Conservation (phyloP, 2,888 invertebrate genomes). For the Hoplodrina ambigua region DNA sequence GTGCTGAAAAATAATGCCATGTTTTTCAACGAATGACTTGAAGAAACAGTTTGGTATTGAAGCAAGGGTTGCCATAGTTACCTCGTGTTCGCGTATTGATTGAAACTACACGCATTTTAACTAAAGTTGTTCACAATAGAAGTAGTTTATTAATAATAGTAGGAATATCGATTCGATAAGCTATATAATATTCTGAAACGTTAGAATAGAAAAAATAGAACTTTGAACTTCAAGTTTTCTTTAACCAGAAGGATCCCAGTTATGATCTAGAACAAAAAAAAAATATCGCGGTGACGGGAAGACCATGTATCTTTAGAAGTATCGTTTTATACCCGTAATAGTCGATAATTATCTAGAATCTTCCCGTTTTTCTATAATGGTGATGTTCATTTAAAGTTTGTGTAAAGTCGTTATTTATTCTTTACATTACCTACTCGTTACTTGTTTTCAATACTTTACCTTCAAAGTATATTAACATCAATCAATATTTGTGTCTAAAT, state of each 20-base stretch:
- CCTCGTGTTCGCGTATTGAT: conserved; percentile 22
- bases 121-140: neutral
- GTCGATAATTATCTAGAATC: neutral
- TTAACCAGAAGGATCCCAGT: too few relatives aligned
- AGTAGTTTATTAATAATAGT: neutral
- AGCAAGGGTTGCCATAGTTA: conserved; percentile 33
- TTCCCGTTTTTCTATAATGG: neutral
- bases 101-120: neutral
- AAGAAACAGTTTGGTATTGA: conserved; percentile 6
- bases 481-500: conserved; percentile 12
- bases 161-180: neutral
- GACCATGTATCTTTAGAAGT: too few relatives aligned
- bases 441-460: conserved; percentile 27
- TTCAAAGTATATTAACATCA: conserved; percentile 24
- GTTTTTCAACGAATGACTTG: conserved; percentile 12
- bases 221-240: too few relatives aligned
- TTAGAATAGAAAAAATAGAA: neutral
- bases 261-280: too few relatives aligned
- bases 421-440: conserved; percentile 1
- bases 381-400: conserved; percentile 1
- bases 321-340: too few relatives aligned
- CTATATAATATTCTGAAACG: neutral
- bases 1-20: neutral
- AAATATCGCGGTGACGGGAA: too few relatives aligned
- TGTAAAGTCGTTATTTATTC: conserved; percentile 15